Percentiles rank a stretch among this genome's conserved stretches.
phyloP scores from a whole-genome alignment of 2,113 vertebrate genomes.

The Spea multiplicata region DNA sequence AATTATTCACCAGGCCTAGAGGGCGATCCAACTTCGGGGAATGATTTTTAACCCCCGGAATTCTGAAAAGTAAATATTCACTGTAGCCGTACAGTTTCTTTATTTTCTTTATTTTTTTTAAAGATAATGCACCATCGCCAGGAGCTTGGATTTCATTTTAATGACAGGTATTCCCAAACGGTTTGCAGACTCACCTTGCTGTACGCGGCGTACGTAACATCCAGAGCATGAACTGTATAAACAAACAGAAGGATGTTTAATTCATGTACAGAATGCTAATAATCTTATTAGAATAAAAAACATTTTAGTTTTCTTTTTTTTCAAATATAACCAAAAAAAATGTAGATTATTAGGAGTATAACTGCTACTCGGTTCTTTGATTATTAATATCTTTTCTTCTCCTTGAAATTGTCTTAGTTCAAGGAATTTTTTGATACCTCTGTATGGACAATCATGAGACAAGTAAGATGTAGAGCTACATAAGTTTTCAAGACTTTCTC shows the following conservation, averaged over 20 bases:
- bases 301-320: not conserved
- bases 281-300: not conserved
- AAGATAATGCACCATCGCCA: conserved; percentile 19
- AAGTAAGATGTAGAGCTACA: too few relatives aligned
- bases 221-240: conserved; percentile 12
- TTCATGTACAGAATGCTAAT: conserved; percentile 24
- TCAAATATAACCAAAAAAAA: not conserved
- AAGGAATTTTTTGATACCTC: too few relatives aligned
- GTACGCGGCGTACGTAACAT: not conserved
- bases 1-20: conserved; percentile 62
- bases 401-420: too few relatives aligned
- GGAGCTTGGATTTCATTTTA: conserved; percentile 16
- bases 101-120: conserved; percentile 35
- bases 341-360: too few relatives aligned
- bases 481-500: too few relatives aligned
- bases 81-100: conserved; percentile 28
- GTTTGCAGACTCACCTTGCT: conserved; percentile 5
- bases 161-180: conserved; percentile 36
- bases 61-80: conserved; percentile 46
- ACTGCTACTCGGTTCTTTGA: too few relatives aligned
- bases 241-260: conserved; percentile 11
- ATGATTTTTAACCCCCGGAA: conserved; percentile 55
- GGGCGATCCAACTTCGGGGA: conserved; percentile 50
- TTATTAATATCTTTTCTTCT: too few relatives aligned
- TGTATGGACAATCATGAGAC: too few relatives aligned